Evolutionary conservation across 2,888 invertebrate species (phyloP).

Genomic region (Artemia sinica): DNA sequence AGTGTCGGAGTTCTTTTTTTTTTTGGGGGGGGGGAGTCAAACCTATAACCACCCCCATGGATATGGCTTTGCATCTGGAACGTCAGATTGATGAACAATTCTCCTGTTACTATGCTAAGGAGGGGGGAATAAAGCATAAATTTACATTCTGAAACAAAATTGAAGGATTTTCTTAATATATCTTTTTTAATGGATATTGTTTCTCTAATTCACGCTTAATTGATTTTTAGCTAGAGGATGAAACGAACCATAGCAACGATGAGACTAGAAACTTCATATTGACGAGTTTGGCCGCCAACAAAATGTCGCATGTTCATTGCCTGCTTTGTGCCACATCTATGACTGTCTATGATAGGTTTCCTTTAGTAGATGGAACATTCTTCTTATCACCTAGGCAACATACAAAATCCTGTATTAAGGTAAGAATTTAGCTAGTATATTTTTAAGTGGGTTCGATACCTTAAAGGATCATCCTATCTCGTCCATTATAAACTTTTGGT

Average conservation of each 20-base stretch:
- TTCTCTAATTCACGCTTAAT: neutral
- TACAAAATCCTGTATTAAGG: conserved; percentile 68
- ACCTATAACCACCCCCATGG: too few relatives aligned
- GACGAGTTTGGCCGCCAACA: conserved; percentile 78
- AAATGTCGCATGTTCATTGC: conserved; percentile 66
- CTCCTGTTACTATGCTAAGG: too few relatives aligned
- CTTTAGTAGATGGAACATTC: conserved; percentile 91
- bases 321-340: conserved; percentile 72
- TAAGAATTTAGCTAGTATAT: conserved; percentile 33
- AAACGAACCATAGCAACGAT: conserved; percentile 94
- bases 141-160: too few relatives aligned
- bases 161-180: neutral
- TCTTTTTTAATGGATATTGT: neutral
- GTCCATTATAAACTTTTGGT: too few relatives aligned
- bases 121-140: too few relatives aligned
- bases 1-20: too few relatives aligned
- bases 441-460: too few relatives aligned
- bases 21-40: too few relatives aligned
- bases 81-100: too few relatives aligned
- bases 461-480: too few relatives aligned
- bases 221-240: conserved; percentile 73
- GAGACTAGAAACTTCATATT: conserved; percentile 90
- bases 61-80: too few relatives aligned
- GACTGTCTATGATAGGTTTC: conserved; percentile 90
- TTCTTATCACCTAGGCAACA: conserved; percentile 89